Evolutionary conservation across 2,797 vertebrate species (phyloP), one percentile per base, ranked within the genome.

Genomic region (Florisuga fusca): DNA sequence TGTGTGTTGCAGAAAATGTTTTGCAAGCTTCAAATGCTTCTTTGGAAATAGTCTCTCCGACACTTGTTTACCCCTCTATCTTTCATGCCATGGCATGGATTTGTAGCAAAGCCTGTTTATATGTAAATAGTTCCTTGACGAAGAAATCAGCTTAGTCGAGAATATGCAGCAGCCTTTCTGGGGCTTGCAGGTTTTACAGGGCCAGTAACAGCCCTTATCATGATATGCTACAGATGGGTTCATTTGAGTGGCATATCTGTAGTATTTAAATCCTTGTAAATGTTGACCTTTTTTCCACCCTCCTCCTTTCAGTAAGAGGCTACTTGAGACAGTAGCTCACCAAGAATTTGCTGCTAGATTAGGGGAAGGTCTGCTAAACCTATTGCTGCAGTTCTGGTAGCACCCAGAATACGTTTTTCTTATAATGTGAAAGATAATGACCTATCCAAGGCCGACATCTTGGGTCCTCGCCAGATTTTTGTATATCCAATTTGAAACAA

Each of bases 51-150:
- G 26, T 61, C 55, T 93, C 12, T 7, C n/a, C 5, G 16, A 26
- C 8, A 25, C 58, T 89, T 83, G 58, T 81, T 74, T 79, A 21
- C 20, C 34, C 26, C 8, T 51, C 45, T 75, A 8, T 69, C 38
- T 78, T 62, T 36, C 82, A 59, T 89, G 71, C 41, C 29, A 3
- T 13, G 63, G 63, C 33, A 79, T 53, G 26, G 63, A 82, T 43
- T 68, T 71, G 10, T 46, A 87, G 75, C 67, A 61, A 89, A 74
- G 23, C 50, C 36, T 92, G 67, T 93, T 93, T 92, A 36, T 83
- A 68, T 89, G 77, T 82, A 93, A 89, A 89, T 78, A 84, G 34
- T 77, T 89, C 31, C 29, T 50, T 38, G 53, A 67, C 18, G 81
- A 57, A 87, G 74, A 83, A 89, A 67, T 76, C 4, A 1, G 38